phyloP scores from a whole-genome alignment of 2,113 vertebrate genomes.

The Pachyramphus minor region DNA sequence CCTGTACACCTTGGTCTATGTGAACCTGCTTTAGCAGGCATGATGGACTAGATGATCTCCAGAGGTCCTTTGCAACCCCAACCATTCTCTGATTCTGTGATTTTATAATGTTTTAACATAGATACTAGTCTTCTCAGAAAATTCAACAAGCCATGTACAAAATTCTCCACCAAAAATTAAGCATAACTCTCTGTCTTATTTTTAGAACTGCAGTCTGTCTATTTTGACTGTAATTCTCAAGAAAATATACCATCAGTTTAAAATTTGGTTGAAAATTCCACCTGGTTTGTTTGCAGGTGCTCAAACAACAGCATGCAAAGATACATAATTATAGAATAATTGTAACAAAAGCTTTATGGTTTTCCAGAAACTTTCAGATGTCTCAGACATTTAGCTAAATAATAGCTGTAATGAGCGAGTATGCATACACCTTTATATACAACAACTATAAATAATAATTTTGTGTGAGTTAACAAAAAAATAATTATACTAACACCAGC shows the following conservation, averaged over 20 bases:
- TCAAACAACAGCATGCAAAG: not conserved
- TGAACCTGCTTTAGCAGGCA: not conserved
- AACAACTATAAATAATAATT: not conserved
- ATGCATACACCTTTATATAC: not conserved
- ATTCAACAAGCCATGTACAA: not conserved
- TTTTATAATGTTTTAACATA: not conserved
- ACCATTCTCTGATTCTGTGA: not conserved
- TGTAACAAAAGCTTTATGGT: not conserved
- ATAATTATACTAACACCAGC: not conserved
- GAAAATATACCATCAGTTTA: not conserved
- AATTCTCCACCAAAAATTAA: not conserved
- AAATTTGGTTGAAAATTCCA: not conserved
- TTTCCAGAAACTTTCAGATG: not conserved
- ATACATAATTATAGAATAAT: not conserved
- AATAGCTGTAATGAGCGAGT: not conserved
- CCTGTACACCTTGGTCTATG: not conserved
- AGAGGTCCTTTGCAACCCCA: not conserved
- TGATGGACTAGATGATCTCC: not conserved
- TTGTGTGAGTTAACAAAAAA: not conserved
- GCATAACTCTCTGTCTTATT: not conserved
- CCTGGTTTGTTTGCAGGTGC: not conserved
- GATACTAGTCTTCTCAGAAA: not conserved
- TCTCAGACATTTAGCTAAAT: not conserved
- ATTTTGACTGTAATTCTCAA: not conserved
- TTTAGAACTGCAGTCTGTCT: not conserved